phyloP scores from a whole-genome alignment of 1,140 invertebrate species.

The Gryon sp. region DNA sequence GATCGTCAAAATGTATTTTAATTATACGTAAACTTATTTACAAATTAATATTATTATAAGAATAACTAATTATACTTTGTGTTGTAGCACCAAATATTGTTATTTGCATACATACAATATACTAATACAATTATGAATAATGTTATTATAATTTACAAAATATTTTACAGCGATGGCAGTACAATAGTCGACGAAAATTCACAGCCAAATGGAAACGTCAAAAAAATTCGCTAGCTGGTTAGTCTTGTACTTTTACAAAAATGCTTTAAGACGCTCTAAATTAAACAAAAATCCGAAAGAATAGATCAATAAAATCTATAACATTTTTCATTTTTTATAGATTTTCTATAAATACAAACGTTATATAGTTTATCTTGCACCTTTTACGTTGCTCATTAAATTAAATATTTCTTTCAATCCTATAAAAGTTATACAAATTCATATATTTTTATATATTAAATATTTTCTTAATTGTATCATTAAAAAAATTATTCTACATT shows the following conservation, averaged over 20 bases:
- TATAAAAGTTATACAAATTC: too few species aligned
- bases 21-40: too few species aligned
- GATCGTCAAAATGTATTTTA: too few species aligned
- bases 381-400: too few species aligned
- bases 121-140: conserved; percentile 5
- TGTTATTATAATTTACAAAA: conserved; percentile 51
- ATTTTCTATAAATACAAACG: neutral
- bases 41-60: too few species aligned
- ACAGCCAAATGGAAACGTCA: conserved; percentile 76
- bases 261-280: conserved; percentile 32
- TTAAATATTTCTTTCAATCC: too few species aligned
- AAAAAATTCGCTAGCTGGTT: conserved; percentile 67
- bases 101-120: conserved; percentile 6
- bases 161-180: conserved; percentile 72
- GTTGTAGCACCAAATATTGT: neutral
- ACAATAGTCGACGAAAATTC: conserved; percentile 72
- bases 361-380: too few species aligned
- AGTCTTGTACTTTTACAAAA: conserved; percentile 26
- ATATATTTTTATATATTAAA: too few species aligned
- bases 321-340: neutral
- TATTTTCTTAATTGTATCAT: too few species aligned
- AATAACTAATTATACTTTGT: neutral
- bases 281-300: conserved; percentile 18
- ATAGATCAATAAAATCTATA: too few species aligned
- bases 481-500: too few species aligned